Evolutionary conservation across 2,113 vertebrate genomes (phyloP), one percentile per base, ranked within the genome.

Genomic region (Mus spicilegus): DNA sequence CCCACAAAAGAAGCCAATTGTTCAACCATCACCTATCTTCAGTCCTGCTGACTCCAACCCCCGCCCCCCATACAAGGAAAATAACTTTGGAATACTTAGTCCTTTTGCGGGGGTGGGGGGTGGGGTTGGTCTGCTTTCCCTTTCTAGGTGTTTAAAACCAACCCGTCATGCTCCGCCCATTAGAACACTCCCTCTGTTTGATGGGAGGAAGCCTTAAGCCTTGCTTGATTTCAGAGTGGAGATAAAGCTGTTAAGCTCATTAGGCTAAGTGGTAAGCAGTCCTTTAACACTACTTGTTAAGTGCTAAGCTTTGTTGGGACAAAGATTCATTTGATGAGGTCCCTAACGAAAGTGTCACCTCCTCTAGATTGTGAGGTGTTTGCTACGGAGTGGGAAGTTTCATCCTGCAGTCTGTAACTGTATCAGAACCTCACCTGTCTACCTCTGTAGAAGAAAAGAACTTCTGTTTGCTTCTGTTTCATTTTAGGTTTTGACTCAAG

Each of bases 391-490:
- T 56, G 89, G 30, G 42, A 24, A 51, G 85, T 87, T 65, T 51
- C 22, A 8, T 39, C 24, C 22, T 88, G 26, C 0, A 72, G 1
- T 90, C 96, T 58, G 2, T 91, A 19, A 85, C 22, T 36, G 1
- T 63, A 7, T 95, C 93, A 73, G 63, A 90, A 72, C 14, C 2
- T 91, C 86, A 56, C 8, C 82, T 87, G 8, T 67, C 11, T 84
- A 42, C 67, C 63, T 78, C 87, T 87, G 33, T 73, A n/a, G 22
- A 28, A 91, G 7, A 20, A 54, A 93, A 61, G 70, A 63, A 49
- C 78, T 88, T 85, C 13, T 46, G 33, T 80, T 46, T 87, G 26
- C 10, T 87, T 96, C 88, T 82, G 54, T 90, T 90, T 82, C 11
- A 36, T 72, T 88, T 77, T 82, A 69, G 24, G 42, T 92, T 78